phyloP scores from a whole-genome alignment of 2,113 vertebrate genomes.

The mouse (Mus musculus) region DNA sequence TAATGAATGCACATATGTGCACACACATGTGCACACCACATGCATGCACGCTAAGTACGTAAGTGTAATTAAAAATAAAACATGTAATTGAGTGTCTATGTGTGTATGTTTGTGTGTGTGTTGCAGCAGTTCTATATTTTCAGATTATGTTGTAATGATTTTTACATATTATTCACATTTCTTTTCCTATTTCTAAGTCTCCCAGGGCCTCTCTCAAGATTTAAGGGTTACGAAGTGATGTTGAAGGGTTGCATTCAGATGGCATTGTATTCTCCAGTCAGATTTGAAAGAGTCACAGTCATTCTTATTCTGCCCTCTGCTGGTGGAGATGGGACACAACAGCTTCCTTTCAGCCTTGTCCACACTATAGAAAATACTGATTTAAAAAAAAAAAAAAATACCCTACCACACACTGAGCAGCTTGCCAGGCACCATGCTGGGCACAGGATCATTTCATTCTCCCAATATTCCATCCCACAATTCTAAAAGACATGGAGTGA shows the following conservation, averaged over 20 bases:
- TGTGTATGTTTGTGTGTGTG: too few species aligned
- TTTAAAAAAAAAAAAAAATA: background rate
- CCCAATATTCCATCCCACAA: background rate
- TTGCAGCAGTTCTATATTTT: background rate
- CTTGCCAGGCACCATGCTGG: background rate
- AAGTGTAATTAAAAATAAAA: background rate
- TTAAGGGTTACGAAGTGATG: background rate
- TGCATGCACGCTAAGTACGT: background rate
- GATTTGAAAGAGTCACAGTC: background rate
- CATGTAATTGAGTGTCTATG: background rate
- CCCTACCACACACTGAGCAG: background rate
- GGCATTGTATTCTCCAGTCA: background rate
- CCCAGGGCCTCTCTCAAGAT: background rate
- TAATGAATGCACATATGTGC: background rate
- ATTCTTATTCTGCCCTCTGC: slow-evolving; percentile 66
- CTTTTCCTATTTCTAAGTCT: background rate
- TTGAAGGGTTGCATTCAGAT: background rate
- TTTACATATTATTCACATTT: background rate
- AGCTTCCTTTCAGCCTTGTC: background rate
- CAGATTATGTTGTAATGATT: background rate
- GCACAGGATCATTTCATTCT: background rate
- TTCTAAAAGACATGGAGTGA: background rate
- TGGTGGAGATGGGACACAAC: background rate
- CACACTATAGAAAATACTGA: background rate
- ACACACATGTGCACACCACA: background rate